Conservation (phyloP, 2,113 vertebrate species). For the Daphoenositta chrysoptera region DNA sequence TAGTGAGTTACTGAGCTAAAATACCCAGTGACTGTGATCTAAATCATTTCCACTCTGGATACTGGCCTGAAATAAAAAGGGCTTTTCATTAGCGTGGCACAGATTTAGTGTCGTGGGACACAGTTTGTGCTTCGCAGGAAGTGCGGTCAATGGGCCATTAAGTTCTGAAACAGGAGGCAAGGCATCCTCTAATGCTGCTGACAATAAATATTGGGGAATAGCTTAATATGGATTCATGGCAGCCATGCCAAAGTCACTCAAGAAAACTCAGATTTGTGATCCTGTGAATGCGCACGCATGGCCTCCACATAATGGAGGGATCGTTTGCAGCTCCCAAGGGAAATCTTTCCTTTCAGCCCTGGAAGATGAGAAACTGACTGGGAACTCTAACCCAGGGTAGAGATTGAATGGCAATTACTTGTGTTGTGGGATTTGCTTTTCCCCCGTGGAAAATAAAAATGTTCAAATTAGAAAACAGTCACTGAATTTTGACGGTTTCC, state of each 20-base stretch:
- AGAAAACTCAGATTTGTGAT: neutral
- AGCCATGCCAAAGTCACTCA: neutral
- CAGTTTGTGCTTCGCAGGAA: constrained; percentile 45
- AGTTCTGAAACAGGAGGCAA: constrained; percentile 52
- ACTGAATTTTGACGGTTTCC: neutral
- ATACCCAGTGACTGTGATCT: constrained; percentile 38
- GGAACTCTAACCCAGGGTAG: neutral
- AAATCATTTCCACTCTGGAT: constrained; percentile 59
- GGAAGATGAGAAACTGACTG: constrained; percentile 36
- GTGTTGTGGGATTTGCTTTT: constrained; percentile 1
- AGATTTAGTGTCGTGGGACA: constrained; percentile 54
- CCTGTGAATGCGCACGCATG: neutral
- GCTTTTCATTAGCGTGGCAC: constrained; percentile 39
- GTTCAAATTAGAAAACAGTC: neutral
- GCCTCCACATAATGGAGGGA: neutral
- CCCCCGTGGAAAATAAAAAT: neutral
- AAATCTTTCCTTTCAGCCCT: constrained; percentile 48
- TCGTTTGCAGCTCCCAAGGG: neutral
- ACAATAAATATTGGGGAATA: constrained; percentile 46
- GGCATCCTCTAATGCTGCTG: constrained; percentile 41
- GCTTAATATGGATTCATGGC: neutral
- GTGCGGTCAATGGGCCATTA: constrained; percentile 48
- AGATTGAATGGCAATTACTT: constrained; percentile 38
- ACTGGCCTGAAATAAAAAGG: constrained; percentile 41
- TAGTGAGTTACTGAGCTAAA: constrained; percentile 43